Conservation (phyloP, 2,113 vertebrate genomes). For the Oryzias curvinotus region DNA sequence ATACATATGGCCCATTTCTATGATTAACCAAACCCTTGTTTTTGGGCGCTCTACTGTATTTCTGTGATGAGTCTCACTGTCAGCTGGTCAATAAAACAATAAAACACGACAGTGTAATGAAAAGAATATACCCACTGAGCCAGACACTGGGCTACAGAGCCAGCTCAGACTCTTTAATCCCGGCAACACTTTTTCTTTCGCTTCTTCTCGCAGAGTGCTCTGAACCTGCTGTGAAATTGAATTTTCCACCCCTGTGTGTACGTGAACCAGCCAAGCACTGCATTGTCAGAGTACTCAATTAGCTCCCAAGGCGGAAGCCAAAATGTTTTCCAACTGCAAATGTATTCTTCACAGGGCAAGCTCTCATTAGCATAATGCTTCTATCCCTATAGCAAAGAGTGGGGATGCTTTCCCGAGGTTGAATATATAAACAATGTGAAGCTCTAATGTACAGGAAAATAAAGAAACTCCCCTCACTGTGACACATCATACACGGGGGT, state of each 20-base stretch:
- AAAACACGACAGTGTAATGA: constrained; percentile 52
- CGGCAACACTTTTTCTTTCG: constrained; percentile 46
- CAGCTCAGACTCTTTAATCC: constrained; percentile 68
- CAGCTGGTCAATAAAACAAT: constrained; percentile 66
- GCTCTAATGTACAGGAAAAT: constrained; percentile 34
- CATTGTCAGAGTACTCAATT: constrained; percentile 76
- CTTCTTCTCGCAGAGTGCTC: constrained; percentile 54
- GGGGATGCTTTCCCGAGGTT: constrained; percentile 50
- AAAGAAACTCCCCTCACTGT: constrained; percentile 32
- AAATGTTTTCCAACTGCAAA: constrained; percentile 74
- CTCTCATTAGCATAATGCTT: constrained; percentile 69
- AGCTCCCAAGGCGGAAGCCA: constrained; percentile 73
- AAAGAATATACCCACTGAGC: constrained; percentile 63
- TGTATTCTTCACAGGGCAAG: constrained; percentile 70
- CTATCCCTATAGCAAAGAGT: constrained; percentile 48
- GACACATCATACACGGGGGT: constrained; percentile 30
- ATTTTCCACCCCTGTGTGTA: constrained; percentile 71
- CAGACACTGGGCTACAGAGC: constrained; percentile 57
- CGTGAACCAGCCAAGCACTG: constrained; percentile 69
- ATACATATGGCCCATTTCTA: background rate
- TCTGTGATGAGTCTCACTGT: constrained; percentile 47
- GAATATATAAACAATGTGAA: constrained; percentile 49
- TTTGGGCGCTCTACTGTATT: constrained; percentile 15
- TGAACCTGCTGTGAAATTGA: constrained; percentile 74
- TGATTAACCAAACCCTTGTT: background rate